Evolutionary conservation across 2,797 vertebrate genomes (phyloP), one percentile per base, ranked within the genome.

Genomic region (Xenops minutus): DNA sequence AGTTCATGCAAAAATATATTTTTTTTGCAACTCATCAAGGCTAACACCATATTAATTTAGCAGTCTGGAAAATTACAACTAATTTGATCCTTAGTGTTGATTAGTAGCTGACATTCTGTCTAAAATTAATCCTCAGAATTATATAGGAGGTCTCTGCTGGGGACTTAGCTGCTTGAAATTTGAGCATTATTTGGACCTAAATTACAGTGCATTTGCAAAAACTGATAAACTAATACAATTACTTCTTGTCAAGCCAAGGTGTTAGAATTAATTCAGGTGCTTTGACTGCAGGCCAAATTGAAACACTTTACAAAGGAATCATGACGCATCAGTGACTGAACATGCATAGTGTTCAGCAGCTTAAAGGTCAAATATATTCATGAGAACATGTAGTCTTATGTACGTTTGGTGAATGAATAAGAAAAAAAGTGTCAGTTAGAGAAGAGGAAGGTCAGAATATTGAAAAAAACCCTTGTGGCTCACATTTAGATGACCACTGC

Each of bases 341-440:
- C 62, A 77, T 86, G 34, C 54, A 39, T 69, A 46, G 43, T 43
- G 30, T 81, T 95, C 54, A 88, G 49, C 52, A 84, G 69, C 75
- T 46, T 88, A 89, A 93, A 94, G 83, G 93, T 92, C 77, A 95
- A 80, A 90, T 78, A 88, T 23, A 88, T 88, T 94, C 18, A 89
- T 87, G 79, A 81, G 84, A 90, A 91, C 63, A 58, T 72, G 66
- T 81, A 71, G 86, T 88, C 68, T 88, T 86, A 68, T 23, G 30
- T 77, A 61, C 67, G 36, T 85, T 78, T 92, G 32, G 26, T 12
- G 17, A 82, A 90, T 81, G 41, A 89, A 75, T 85, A 67, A 86
- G 59, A 81, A 89, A 54, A 77, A 82, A 74, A 34, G 6, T 74
- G 71, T 74, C 76, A 2, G 2, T 64, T 81, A 67, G 34, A 83